Conservation (phyloP, 2,888 invertebrate species). For the Nomada goodeniana region DNA sequence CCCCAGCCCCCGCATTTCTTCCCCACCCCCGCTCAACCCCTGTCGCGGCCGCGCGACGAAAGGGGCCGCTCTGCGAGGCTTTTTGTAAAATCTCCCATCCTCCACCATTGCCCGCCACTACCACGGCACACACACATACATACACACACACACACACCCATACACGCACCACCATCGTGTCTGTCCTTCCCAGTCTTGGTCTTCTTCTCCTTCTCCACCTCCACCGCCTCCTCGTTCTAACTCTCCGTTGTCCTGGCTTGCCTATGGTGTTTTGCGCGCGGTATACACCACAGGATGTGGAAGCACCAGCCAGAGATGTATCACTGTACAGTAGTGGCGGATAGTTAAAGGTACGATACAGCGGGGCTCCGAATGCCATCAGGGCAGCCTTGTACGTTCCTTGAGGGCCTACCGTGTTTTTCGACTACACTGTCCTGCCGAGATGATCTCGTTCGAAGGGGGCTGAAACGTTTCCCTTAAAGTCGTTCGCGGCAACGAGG, state of each 20-base stretch:
- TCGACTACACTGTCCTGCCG: too few species aligned
- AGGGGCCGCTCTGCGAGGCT: slow-evolving; percentile 70
- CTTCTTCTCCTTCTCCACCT: slow-evolving; percentile 29
- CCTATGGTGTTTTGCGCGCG: slow-evolving; percentile 65
- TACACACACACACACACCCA: not conserved
- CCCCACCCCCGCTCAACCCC: slow-evolving; percentile 34
- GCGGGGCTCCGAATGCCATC: not conserved
- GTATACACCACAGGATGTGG: slow-evolving; percentile 52
- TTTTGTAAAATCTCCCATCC: slow-evolving; percentile 63
- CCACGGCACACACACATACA: slow-evolving; percentile 20
- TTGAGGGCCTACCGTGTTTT: too few species aligned
- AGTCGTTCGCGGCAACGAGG: too few species aligned
- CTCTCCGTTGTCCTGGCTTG: slow-evolving; percentile 64
- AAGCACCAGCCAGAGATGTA: slow-evolving; percentile 38
- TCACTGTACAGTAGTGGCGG: slow-evolving; percentile 18
- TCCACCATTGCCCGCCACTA: slow-evolving; percentile 53
- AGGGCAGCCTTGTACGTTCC: too few species aligned
- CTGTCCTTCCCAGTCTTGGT: slow-evolving; percentile 55
- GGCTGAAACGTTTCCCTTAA: too few species aligned
- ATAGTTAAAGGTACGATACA: slow-evolving; percentile 22
- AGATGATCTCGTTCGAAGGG: too few species aligned
- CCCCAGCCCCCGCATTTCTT: slow-evolving; percentile 45
- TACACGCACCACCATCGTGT: slow-evolving; percentile 33
- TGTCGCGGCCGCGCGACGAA: slow-evolving; percentile 59
- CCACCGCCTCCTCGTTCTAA: slow-evolving; percentile 49